phyloP scores from a whole-genome alignment of 2,888 invertebrate species.

The Lochmaea capreae region DNA sequence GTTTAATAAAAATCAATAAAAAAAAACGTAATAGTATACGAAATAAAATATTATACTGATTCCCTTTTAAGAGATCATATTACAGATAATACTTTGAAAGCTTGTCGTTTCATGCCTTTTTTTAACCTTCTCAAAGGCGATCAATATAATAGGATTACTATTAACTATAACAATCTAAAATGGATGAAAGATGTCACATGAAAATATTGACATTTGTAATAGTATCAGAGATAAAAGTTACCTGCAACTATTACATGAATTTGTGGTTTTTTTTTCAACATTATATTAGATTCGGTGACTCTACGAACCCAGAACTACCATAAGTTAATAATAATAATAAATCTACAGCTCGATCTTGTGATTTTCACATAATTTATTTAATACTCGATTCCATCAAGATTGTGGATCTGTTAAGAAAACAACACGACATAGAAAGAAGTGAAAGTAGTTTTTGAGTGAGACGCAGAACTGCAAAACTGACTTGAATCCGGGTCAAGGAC shows the following conservation, averaged over 20 bases:
- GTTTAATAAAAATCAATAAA: slow-evolving; percentile 9
- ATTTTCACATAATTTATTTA: slow-evolving; percentile 26
- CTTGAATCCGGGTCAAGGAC: slow-evolving; percentile 51
- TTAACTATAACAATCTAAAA: neutral
- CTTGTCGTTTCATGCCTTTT: too few relatives aligned
- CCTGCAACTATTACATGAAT: too few relatives aligned
- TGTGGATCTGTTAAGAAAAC: slow-evolving; percentile 37
- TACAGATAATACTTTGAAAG: neutral
- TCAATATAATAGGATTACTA: neutral
- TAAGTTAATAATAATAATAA: neutral
- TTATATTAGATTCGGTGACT: too few relatives aligned
- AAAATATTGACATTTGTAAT: too few relatives aligned
- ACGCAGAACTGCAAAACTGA: slow-evolving; percentile 44
- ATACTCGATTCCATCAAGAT: slow-evolving; percentile 43
- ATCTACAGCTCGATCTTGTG: neutral
- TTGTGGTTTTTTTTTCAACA: too few relatives aligned
- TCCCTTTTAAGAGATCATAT: neutral
- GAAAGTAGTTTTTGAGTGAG: slow-evolving; percentile 46
- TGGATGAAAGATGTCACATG: neutral
- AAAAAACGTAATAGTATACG: slow-evolving; percentile 17
- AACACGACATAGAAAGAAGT: slow-evolving; percentile 46
- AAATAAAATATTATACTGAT: slow-evolving; percentile 4
- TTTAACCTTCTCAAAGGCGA: neutral
- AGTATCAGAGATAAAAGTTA: too few relatives aligned
- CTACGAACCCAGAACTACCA: neutral